Evolutionary conservation across 2,888 invertebrate species (phyloP), one percentile per base, ranked within the genome.

Genomic region (Cheilosia vernalis): DNA sequence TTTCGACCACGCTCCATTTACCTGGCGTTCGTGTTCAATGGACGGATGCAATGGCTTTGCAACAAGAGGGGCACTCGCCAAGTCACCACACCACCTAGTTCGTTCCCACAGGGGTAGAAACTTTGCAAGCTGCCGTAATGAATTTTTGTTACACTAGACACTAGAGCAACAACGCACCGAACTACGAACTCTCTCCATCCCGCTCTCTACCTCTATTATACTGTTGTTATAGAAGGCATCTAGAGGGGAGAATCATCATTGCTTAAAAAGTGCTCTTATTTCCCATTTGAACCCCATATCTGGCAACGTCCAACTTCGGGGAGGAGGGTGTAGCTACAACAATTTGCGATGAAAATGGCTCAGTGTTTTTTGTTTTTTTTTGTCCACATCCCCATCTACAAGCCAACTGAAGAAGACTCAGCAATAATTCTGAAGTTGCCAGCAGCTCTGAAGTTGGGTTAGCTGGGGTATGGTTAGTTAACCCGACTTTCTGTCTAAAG

Each of bases 1-100:
- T 76, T 81, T 81, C 60, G 70, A 58, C 55, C 77, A 82, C 70
- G 70, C 81, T 82, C 81, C 81, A 82, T 76, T 82, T 82, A 82
- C 77, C 67, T 69, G 63, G 49, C 61, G 49, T 72, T 64, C 76
- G 53, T 82, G 70, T 82, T 82, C 82, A 82, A 82, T 82, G 82
- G 77, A 82, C 67, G 55, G 51, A 64, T 66, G 64, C 61, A 51
- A 53, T 44, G 60, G 53, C 70, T 47, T 51, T 66, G 60, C 70
- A 77, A 55, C 51, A 70, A 42, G 44, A 80, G 37, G 27, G 47
- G 37, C 58, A 24, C 21, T 33, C 69, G 17, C 33, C 47, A 49
- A n/a, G 49, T 21, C 49, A 49, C 49, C 30, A 37, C 58, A 49
- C 49, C 21, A 21, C 49, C 49, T 1, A 21, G 4, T 13, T 4